These are phyloP conservation scores for Epinephelus awoara DNA, from an alignment of 2,797 vertebrate species.

Conservation along the genomic window DNA sequence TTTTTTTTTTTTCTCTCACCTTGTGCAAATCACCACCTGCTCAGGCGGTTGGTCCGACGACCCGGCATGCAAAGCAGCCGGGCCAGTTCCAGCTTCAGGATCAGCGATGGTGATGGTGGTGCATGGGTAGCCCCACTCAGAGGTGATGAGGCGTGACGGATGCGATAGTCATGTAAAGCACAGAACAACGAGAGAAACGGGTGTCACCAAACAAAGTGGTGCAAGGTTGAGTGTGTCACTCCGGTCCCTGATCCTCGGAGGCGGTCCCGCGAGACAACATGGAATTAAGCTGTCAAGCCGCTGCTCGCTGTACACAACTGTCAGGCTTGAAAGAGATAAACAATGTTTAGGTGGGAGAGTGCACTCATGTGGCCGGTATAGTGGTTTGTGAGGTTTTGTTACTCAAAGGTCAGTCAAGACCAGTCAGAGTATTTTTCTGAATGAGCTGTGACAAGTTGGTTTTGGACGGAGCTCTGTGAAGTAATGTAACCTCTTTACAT, in stretches of 20 bases:
- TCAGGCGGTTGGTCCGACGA: conserved; percentile 4
- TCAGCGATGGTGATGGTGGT: neutral
- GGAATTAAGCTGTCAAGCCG: conserved; percentile 83
- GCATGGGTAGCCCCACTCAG: conserved; percentile 4
- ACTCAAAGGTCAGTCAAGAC: conserved; percentile 55
- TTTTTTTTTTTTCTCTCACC: conserved; percentile 44
- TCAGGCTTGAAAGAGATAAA: conserved; percentile 73
- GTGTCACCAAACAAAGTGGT: conserved; percentile 56
- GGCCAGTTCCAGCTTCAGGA: conserved; percentile 19
- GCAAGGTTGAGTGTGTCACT: conserved; percentile 67
- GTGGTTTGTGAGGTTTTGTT: conserved; percentile 70
- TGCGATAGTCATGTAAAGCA: conserved; percentile 59
- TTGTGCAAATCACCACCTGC: conserved; percentile 74
- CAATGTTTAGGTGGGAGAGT: conserved; percentile 74
- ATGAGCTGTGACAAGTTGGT: conserved; percentile 52
- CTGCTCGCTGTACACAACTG: conserved; percentile 59
- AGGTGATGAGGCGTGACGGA: conserved; percentile 49
- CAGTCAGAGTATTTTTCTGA: conserved; percentile 48
- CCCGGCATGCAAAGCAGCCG: conserved; percentile 70
- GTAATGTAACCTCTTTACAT: neutral
- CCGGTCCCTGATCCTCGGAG: conserved; percentile 59
- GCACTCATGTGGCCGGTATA: conserved; percentile 56
- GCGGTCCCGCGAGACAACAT: conserved; percentile 70
- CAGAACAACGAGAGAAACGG: conserved; percentile 31
- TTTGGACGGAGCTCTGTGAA: conserved; percentile 37